Conservation (phyloP, 2,888 invertebrate genomes). For the Idaea straminata region DNA sequence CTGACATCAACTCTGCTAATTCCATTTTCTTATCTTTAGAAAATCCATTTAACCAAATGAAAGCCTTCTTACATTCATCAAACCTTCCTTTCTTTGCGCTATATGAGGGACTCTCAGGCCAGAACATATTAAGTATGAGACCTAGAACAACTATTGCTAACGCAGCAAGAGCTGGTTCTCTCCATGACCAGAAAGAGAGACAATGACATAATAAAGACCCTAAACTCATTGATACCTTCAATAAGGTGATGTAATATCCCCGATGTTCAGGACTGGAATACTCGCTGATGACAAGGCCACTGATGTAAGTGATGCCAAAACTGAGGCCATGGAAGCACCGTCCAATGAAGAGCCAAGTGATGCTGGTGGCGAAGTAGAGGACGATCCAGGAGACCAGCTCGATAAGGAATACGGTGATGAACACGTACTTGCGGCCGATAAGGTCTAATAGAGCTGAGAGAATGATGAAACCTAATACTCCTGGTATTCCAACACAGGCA, state of each 20-base stretch:
- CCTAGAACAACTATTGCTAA: background rate
- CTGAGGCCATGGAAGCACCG: background rate
- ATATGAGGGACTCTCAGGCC: background rate
- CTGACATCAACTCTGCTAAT: background rate
- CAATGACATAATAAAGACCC: background rate
- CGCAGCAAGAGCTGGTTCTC: background rate
- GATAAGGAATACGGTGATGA: background rate
- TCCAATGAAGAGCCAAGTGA: constrained; percentile 3
- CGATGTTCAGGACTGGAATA: background rate
- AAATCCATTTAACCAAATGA: background rate
- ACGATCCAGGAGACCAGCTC: background rate
- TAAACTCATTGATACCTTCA: background rate
- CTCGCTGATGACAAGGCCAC: background rate
- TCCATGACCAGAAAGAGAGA: constrained; percentile 1
- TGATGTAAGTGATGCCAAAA: background rate
- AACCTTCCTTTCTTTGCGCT: background rate
- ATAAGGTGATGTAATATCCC: background rate
- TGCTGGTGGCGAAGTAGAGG: background rate
- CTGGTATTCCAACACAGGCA: background rate
- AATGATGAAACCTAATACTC: constrained; percentile 1
- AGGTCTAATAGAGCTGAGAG: background rate
- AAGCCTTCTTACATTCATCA: background rate
- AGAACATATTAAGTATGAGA: background rate
- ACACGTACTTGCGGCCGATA: background rate
- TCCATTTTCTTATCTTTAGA: background rate